Conservation (phyloP, 2,113 vertebrate species). For the Corythornis madagascariensis region DNA sequence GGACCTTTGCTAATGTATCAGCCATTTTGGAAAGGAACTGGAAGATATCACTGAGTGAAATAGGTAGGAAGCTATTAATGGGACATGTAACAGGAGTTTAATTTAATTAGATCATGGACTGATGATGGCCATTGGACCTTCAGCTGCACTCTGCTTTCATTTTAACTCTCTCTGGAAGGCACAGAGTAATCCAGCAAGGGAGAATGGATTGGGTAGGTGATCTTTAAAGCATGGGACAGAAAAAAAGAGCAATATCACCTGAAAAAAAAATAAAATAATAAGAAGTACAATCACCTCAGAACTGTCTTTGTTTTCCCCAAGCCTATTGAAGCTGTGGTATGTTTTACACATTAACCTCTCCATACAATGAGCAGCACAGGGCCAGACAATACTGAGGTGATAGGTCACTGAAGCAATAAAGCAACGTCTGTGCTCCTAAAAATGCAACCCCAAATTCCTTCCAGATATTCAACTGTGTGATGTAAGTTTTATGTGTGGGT, state of each 20-base stretch:
- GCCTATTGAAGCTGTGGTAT: neutral
- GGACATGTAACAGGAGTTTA: neutral
- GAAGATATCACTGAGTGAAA: neutral
- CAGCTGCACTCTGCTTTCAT: neutral
- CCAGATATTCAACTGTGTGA: slow-evolving; percentile 14
- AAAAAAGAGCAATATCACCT: neutral
- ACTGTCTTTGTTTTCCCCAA: neutral
- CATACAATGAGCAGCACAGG: neutral
- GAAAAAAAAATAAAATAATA: neutral
- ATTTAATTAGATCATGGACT: neutral
- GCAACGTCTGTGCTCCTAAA: slow-evolving; percentile 8
- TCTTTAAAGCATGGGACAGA: neutral
- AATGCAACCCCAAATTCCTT: slow-evolving; percentile 52
- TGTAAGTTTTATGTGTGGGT: slow-evolving; percentile 54
- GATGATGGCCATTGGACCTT: neutral
- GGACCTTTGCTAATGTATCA: neutral
- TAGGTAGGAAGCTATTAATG: neutral
- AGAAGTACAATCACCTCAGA: neutral
- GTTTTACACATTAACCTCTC: slow-evolving; percentile 42
- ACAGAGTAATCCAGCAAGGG: neutral
- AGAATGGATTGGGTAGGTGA: neutral
- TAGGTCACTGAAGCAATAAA: slow-evolving; percentile 24
- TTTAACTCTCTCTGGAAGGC: neutral
- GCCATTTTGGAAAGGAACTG: neutral
- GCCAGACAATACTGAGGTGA: neutral